Conservation (phyloP, 2,888 invertebrate species). For the Eudasyphora cyanicolor region DNA sequence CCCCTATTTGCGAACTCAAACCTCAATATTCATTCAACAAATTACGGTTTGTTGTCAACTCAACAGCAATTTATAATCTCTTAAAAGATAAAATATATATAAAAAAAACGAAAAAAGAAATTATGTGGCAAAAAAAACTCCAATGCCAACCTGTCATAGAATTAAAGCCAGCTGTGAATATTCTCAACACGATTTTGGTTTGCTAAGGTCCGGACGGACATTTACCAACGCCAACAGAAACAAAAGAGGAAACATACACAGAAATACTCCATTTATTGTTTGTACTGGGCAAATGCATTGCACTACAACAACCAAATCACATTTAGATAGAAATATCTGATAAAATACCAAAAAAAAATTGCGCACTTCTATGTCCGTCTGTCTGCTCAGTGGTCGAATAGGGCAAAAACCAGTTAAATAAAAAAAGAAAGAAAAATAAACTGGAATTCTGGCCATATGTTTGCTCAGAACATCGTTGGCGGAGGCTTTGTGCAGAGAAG, state of each 20-base stretch:
- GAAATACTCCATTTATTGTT: background rate
- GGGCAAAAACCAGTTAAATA: background rate
- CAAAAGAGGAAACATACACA: background rate
- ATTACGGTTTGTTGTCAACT: conserved; percentile 53
- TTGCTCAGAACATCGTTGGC: background rate
- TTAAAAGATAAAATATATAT: conserved; percentile 28
- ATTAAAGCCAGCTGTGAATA: conserved; percentile 54
- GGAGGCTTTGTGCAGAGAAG: too few species aligned
- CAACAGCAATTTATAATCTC: conserved; percentile 44
- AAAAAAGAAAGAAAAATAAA: background rate
- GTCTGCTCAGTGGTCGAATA: background rate
- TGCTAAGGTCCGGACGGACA: conserved; percentile 35
- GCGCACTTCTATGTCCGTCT: background rate
- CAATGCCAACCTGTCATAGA: conserved; percentile 42
- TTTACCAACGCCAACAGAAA: background rate
- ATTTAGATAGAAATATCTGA: conserved; percentile 60
- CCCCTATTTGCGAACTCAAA: background rate
- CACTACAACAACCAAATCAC: conserved; percentile 46
- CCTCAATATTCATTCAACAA: conserved; percentile 16
- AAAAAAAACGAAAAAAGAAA: conserved; percentile 14
- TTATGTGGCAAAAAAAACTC: background rate
- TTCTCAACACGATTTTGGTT: conserved; percentile 56
- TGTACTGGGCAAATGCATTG: background rate
- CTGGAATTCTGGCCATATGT: background rate
- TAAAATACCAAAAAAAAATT: conserved; percentile 43